These are phyloP conservation scores for Hyla sarda DNA, from an alignment of 2,113 vertebrate species.

Conservation along the genomic window DNA sequence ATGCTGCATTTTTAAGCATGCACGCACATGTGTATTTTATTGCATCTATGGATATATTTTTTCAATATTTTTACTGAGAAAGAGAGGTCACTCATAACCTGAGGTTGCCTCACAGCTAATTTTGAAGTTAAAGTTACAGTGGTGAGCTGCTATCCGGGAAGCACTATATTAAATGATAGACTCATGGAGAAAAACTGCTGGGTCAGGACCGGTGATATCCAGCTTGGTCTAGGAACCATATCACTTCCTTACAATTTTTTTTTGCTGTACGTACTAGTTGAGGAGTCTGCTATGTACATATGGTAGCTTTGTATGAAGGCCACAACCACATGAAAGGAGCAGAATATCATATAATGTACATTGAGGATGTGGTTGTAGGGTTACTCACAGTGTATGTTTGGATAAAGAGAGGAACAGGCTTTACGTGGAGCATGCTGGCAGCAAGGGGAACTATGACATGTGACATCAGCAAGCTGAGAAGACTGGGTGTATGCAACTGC, in stretches of 20 bases:
- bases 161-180: neutral
- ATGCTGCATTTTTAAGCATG: conserved; percentile 2
- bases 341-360: neutral
- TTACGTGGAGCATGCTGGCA: neutral
- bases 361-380: conserved; percentile 41
- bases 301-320: neutral
- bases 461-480: neutral
- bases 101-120: neutral
- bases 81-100: neutral
- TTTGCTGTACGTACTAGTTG: neutral
- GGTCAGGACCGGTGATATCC: neutral
- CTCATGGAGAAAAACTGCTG: neutral
- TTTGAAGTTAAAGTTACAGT: neutral
- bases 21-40: no score
- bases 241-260: conserved; percentile 8
- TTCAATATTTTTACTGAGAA: neutral
- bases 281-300: neutral
- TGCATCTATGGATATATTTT: neutral
- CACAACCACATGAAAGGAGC: conserved; percentile 23
- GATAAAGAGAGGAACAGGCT: conserved; percentile 19
- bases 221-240: neutral
- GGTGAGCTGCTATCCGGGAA: neutral
- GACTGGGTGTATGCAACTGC: neutral
- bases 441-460: neutral
- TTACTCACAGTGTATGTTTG: conserved; percentile 35